phyloP scores from a whole-genome alignment of 2,888 invertebrate genomes.

The Saturnia japonica region DNA sequence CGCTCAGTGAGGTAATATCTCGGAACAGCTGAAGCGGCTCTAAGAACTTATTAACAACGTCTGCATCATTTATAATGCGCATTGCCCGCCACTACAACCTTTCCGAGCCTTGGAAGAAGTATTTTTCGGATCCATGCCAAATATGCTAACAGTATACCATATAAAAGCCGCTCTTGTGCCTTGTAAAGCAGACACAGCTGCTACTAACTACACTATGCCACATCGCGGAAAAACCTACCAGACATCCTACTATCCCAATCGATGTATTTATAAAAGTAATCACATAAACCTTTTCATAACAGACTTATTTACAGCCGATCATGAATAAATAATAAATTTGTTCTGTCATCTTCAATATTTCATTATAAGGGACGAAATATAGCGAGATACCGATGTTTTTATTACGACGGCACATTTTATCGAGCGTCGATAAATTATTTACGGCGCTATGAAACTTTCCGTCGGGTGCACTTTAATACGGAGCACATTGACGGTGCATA shows the following conservation, averaged over 20 bases:
- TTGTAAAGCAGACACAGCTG: too few species aligned
- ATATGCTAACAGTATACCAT: too few species aligned
- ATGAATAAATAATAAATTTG: constrained; percentile 6
- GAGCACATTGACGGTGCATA: constrained; percentile 47
- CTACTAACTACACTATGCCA: neutral
- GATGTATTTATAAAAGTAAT: neutral
- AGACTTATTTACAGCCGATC: constrained; percentile 2
- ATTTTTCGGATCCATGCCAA: too few species aligned
- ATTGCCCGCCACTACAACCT: too few species aligned
- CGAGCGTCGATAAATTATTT: constrained; percentile 18
- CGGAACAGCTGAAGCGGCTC: too few species aligned
- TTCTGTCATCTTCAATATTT: constrained; percentile 2
- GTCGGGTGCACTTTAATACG: constrained; percentile 52
- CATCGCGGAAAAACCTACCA: neutral
- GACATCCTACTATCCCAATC: neutral
- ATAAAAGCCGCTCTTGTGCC: too few species aligned
- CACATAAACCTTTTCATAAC: neutral
- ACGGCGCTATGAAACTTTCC: constrained; percentile 46
- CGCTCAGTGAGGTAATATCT: too few species aligned
- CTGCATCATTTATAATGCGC: too few species aligned
- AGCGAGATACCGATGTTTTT: constrained; percentile 10
- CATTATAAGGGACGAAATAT: constrained; percentile 3
- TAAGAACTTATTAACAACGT: too few species aligned
- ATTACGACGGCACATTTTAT: constrained; percentile 7
- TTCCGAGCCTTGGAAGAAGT: too few species aligned